Evolutionary conservation across 2,113 vertebrate species (phyloP), one percentile per base, ranked within the genome.

Genomic region (Okapia johnstoni): DNA sequence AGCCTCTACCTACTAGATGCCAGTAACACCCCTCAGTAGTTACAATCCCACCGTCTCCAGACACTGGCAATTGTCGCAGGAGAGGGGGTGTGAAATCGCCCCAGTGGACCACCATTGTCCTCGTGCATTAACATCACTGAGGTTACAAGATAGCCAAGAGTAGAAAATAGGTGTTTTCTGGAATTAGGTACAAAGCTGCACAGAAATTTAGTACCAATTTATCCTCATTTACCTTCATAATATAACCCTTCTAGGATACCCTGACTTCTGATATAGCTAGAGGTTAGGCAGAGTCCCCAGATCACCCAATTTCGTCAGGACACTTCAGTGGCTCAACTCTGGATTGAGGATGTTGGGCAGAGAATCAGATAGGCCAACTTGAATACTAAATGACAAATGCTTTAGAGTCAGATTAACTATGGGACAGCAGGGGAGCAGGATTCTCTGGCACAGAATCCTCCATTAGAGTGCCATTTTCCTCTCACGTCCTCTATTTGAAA

Each of bases 401-500:
- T 85, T 86, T 92, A 54, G 70, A 85, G 88, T 91, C 57, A 60
- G 60, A 94, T 61, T 95, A 96, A 97, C 93, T 84, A 46, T 3
- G 19, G 93, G 88, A 84, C 66, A 94, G 95, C 93, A 95, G 88
- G 85, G 57, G 84, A 87, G n/a, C 70, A 54, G 48, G 83, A 40
- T 88, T 91, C 94, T 79, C 90, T 98, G 95, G 93, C 95, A 95
- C 61, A 79, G 95, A 98, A 76, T 48, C 19, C 33, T 86, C 88
- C 94, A 94, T 96, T 94, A 97, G 48, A 91, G 94, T 73, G 13
- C 79, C 88, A 95, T 97, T 96, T 97, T 93, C 95, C 93, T 93
- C 80, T 97, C 91, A 58, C 54, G 4, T 88, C 89, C 97, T 93
- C 96, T 93, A 85, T 96, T 96, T 96, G 83, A 97, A 98, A 98